Conservation (phyloP, 2,113 vertebrate species). For the Chloroceryle aenea region DNA sequence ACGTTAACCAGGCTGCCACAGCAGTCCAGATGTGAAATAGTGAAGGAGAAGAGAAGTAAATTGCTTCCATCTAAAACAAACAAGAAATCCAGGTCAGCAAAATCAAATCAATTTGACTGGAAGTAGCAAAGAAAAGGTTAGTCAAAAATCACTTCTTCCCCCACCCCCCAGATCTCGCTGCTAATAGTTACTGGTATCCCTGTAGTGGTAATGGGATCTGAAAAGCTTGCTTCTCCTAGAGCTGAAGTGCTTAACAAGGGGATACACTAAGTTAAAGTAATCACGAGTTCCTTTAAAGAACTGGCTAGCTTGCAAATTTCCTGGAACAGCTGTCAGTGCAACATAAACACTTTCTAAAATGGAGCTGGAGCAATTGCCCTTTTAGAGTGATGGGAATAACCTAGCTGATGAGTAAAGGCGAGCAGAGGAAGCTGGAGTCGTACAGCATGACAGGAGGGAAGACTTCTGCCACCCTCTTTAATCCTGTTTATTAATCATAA, state of each 20-base stretch:
- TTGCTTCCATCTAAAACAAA: not conserved
- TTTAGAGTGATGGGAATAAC: conserved; percentile 14
- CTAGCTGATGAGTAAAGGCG: not conserved
- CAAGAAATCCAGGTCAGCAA: not conserved
- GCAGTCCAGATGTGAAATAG: not conserved
- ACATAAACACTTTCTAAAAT: conserved; percentile 47
- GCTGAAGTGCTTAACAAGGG: not conserved
- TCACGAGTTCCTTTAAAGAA: not conserved
- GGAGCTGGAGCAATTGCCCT: conserved; percentile 31
- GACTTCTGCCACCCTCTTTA: not conserved
- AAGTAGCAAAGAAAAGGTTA: not conserved
- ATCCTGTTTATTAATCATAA: not conserved
- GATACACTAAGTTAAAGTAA: not conserved
- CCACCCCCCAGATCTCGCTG: not conserved
- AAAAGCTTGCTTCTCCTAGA: not conserved
- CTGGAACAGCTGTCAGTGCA: conserved; percentile 7
- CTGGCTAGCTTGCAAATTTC: conserved; percentile 35
- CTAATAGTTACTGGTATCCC: not conserved
- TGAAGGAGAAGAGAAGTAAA: not conserved
- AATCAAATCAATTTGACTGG: not conserved
- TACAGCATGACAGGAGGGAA: not conserved
- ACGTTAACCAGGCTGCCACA: not conserved
- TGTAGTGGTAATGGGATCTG: not conserved
- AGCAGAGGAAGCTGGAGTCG: not conserved
- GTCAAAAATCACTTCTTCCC: not conserved